Evolutionary conservation across 2,113 vertebrate genomes (phyloP), one percentile per base, ranked within the genome.

Genomic region (Gila orcuttii): DNA sequence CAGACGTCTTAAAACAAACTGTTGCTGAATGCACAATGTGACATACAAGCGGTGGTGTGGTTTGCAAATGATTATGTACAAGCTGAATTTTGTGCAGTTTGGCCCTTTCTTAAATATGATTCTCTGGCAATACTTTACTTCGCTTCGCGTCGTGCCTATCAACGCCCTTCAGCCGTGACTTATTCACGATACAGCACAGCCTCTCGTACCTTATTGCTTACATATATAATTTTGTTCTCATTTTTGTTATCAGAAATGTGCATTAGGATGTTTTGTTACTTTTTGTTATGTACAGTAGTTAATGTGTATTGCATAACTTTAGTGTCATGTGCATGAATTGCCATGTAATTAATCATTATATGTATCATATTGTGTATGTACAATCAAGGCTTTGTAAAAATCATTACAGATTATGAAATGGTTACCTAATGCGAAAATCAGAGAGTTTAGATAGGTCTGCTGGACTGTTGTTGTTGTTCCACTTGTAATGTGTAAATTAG

Each of bases 401-500:
- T 47, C 42, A 28, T 3, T 75, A 47, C n/a, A 74, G 19, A 57
- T n/a, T 71, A 74, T 39, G 11, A 39, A 45, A 73, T 5, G 1
- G 23, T 47, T 50, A 28, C 42, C 42, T 75, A 75, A 1, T 75
- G 25, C 75, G 23, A 33, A 55, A 76, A 77, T 55, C 17, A 5
- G 8, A 28, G 39, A 47, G 42, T 75, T 57, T 57, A 8, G 19
- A 9, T 7, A 55, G 17, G 6, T 19, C 45, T 13, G 42, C 17
- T 75, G 23, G 23, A 47, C 13, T 17, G 42, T 47, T 47, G 12
- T 74, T n/a, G 21, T 50, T n/a, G 21, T 42, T 42, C 39, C 8
- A 6, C 68, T 71, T 74, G 71, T 74, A 55, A 77, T 77, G 47
- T 55, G 28, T 77, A 77, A 77, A 77, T 77, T 77, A 77, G 42